Percentiles rank a stretch among this genome's conserved stretches.
Conservation (phyloP, 2,888 invertebrate species). For the Sminthurinus aureus region DNA sequence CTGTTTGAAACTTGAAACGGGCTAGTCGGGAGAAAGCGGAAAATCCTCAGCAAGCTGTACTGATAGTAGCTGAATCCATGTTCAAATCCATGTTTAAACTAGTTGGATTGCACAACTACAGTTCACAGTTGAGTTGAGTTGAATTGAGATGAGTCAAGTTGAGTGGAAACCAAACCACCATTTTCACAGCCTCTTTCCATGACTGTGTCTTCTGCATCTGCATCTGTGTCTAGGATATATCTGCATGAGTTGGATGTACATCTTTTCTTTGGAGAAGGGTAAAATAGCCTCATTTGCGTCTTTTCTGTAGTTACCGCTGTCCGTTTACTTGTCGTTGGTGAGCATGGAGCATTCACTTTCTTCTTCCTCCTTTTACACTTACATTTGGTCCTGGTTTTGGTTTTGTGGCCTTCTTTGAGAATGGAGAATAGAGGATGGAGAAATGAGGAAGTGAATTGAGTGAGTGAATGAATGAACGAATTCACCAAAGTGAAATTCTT, state of each 20-base stretch:
- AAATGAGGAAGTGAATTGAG: too few relatives aligned
- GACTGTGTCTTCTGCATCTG: constrained; percentile 8
- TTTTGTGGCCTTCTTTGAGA: neutral
- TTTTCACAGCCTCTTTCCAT: constrained; percentile 1
- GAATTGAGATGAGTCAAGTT: constrained; percentile 11
- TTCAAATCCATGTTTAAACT: too few relatives aligned
- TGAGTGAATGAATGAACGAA: neutral
- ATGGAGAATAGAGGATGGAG: too few relatives aligned
- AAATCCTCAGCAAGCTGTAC: too few relatives aligned
- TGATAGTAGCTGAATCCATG: too few relatives aligned
- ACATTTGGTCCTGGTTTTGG: neutral
- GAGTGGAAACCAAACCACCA: constrained; percentile 21
- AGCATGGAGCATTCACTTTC: neutral
- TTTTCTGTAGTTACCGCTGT: constrained; percentile 12
- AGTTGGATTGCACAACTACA: neutral
- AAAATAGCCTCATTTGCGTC: constrained; percentile 43
- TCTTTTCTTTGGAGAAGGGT: too few relatives aligned
- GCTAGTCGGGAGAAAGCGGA: too few relatives aligned
- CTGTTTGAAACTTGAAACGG: too few relatives aligned
- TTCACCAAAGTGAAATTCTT: constrained; percentile 38
- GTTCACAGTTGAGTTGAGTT: constrained; percentile 30
- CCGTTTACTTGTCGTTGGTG: neutral
- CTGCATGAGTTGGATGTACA: too few relatives aligned
- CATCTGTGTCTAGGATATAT: too few relatives aligned
- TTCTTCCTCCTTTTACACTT: neutral